Evolutionary conservation across 35 echinoderm and acorn worm species (phyloP).

Genomic region (Patiria miniata): DNA sequence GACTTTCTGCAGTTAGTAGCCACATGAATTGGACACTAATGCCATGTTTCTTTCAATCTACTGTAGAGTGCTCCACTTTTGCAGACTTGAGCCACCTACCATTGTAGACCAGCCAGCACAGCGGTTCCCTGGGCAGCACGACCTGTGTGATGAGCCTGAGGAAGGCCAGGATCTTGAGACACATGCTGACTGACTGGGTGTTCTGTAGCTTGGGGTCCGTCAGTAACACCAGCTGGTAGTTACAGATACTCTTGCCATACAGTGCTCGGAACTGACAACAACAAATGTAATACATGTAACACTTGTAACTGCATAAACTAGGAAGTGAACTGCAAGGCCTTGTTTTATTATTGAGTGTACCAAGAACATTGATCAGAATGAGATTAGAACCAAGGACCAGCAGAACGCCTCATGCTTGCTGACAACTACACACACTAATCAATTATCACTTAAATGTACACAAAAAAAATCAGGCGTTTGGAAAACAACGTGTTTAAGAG

Average conservation of each 20-base stretch:
- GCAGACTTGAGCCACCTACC: slow-evolving; percentile 45
- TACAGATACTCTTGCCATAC: slow-evolving; percentile 99
- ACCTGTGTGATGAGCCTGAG: slow-evolving; percentile 96
- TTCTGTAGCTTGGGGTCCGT: slow-evolving; percentile 96
- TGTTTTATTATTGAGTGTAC: no score
- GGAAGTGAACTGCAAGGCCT: not conserved
- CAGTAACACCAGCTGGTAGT: slow-evolving; percentile 91
- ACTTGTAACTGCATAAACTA: not conserved
- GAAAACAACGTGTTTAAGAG: no score
- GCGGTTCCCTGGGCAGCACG: slow-evolving; percentile 79
- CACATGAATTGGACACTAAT: not conserved
- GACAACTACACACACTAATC: no score
- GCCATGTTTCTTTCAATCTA: no score
- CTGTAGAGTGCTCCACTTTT: not conserved
- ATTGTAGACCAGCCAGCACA: slow-evolving; percentile 99
- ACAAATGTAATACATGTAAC: not conserved
- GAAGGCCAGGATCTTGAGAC: slow-evolving; percentile 90
- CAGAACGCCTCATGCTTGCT: no score
- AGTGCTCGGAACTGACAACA: slow-evolving; percentile 81
- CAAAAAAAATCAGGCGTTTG: no score
- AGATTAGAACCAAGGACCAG: no score
- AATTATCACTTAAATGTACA: no score
- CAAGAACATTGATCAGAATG: no score
- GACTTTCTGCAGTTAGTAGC: no score
- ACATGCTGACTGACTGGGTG: slow-evolving; percentile 91